phyloP scores from a whole-genome alignment of 2,888 invertebrate species.

The Lysandra bellargus region DNA sequence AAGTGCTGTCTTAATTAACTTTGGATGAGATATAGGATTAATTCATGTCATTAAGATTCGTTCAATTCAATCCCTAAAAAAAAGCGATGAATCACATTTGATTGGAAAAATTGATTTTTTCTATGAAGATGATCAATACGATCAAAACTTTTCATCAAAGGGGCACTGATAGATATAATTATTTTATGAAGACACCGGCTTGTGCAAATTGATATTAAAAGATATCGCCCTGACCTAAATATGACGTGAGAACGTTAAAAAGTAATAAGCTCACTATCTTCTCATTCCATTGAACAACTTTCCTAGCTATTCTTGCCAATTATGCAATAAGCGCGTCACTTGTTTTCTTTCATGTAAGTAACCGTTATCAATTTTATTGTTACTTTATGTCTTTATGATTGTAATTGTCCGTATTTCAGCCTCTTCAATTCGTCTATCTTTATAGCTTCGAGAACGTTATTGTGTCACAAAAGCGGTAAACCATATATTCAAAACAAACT shows the following conservation, averaged over 20 bases:
- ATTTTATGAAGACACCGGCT: background rate
- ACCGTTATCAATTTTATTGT: slow-evolving; percentile 7
- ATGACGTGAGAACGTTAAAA: slow-evolving; percentile 1
- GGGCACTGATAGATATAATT: background rate
- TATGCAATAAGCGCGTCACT: slow-evolving; percentile 43
- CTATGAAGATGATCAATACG: background rate
- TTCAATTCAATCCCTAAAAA: background rate
- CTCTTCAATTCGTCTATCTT: background rate
- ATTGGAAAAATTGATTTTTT: background rate
- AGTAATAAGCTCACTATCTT: slow-evolving; percentile 34
- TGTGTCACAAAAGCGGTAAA: slow-evolving; percentile 47
- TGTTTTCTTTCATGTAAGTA: background rate
- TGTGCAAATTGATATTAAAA: slow-evolving; percentile 17
- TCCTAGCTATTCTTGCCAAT: slow-evolving; percentile 44
- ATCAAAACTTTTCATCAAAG: background rate
- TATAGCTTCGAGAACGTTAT: slow-evolving; percentile 2
- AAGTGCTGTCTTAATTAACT: background rate
- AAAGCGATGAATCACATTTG: background rate
- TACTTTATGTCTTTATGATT: slow-evolving; percentile 5
- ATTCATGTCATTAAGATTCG: background rate
- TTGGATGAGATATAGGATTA: background rate
- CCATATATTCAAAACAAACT: slow-evolving; percentile 44
- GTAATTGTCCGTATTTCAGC: background rate
- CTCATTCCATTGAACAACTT: slow-evolving; percentile 40
- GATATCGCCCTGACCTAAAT: slow-evolving; percentile 6